Percentiles rank a stretch among this genome's conserved stretches.
phyloP scores from a whole-genome alignment of 53 echinoderm and acorn worm species.

The Pentamera pediparva region DNA sequence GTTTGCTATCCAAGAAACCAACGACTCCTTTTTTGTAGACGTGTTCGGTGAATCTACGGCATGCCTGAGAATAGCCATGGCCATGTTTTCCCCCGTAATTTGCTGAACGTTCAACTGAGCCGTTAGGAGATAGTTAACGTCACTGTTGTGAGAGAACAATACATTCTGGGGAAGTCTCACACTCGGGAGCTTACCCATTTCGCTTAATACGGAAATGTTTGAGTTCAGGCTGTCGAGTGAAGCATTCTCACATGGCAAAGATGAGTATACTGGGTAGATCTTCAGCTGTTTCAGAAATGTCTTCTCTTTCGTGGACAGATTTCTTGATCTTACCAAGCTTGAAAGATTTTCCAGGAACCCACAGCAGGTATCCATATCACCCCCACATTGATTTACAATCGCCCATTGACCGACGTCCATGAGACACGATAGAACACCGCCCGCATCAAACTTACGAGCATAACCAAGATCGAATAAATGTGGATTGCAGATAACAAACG shows the following conservation, averaged over 20 bases:
- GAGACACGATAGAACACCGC: neutral
- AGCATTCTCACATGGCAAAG: too few relatives aligned
- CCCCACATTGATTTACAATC: neutral
- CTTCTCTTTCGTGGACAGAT: neutral
- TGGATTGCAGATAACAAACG: neutral
- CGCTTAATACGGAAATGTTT: neutral
- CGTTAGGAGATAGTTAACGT: neutral
- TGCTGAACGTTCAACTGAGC: neutral
- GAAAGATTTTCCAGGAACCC: neutral
- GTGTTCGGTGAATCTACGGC: neutral
- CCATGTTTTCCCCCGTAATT: neutral
- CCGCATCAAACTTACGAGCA: neutral
- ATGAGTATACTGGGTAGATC: neutral
- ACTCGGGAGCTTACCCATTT: neutral
- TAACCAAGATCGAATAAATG: neutral
- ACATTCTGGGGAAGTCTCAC: neutral
- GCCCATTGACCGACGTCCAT: neutral
- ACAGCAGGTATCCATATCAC: neutral
- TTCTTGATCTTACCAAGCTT: neutral
- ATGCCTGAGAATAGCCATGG: neutral
- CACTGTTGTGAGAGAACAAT: neutral
- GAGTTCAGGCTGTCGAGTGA: too few relatives aligned
- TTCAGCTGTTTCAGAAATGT: neutral
- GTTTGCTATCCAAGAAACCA: conserved; percentile 4
- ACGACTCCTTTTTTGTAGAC: neutral